These are phyloP conservation scores for Nowickia ferox DNA, from an alignment of 2,888 invertebrate species.

Conservation along the genomic window DNA sequence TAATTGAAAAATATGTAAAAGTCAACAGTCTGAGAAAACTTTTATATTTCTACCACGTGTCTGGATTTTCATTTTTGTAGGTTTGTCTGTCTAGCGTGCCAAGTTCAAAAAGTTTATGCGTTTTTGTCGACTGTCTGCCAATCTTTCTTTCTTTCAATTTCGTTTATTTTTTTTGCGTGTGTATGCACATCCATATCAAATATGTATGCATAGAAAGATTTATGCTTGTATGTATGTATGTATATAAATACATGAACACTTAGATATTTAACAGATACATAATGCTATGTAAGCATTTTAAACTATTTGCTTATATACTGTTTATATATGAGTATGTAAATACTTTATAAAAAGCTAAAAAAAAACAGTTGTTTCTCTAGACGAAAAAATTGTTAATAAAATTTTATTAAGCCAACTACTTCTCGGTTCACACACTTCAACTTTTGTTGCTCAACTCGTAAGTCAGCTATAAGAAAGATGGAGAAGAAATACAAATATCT, in stretches of 20 bases:
- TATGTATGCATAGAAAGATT: not conserved
- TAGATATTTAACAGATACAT: not conserved
- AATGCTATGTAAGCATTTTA: not conserved
- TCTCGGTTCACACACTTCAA: too few relatives aligned
- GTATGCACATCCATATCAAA: not conserved
- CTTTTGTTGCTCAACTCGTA: too few relatives aligned
- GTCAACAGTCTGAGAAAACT: conserved; percentile 5
- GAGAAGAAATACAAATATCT: too few relatives aligned
- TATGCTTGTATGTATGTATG: not conserved
- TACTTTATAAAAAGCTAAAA: not conserved
- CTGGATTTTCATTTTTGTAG: conserved; percentile 58
- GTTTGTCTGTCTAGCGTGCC: conserved; percentile 70
- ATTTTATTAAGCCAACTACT: too few relatives aligned
- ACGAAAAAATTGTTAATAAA: too few relatives aligned
- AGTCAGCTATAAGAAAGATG: too few relatives aligned
- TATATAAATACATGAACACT: not conserved
- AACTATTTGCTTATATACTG: too few relatives aligned
- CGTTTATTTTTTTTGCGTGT: not conserved
- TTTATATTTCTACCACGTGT: conserved; percentile 57
- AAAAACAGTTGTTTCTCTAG: too few relatives aligned
- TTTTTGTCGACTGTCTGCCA: conserved; percentile 70
- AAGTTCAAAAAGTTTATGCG: conserved; percentile 71
- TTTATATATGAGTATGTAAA: not conserved
- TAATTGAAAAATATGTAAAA: conserved; percentile 13
- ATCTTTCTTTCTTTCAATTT: conserved; percentile 35